phyloP scores from a whole-genome alignment of 2,113 vertebrate genomes.

The Ancistrus triradiatus region DNA sequence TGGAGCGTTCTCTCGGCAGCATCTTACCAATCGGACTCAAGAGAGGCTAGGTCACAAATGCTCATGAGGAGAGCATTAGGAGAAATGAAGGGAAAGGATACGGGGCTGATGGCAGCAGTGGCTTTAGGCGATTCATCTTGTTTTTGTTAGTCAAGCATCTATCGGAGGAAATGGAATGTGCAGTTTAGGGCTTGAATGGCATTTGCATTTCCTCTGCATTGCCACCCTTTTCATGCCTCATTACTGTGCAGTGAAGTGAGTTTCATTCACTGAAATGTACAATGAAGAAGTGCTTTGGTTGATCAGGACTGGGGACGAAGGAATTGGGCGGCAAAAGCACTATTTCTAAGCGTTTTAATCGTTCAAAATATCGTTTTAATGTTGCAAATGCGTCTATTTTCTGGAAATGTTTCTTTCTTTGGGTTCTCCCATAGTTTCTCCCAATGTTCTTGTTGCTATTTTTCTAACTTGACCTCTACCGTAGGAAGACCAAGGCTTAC shows the following conservation, averaged over 20 bases:
- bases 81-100: constrained; percentile 24
- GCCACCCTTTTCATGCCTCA: not conserved
- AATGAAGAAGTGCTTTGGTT: constrained; percentile 1
- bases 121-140: constrained; percentile 19
- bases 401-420: too few relatives aligned
- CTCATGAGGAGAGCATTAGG: constrained; percentile 14
- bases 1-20: constrained; percentile 32
- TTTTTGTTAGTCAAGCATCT: not conserved
- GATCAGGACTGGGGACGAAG: constrained; percentile 6
- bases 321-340: not conserved
- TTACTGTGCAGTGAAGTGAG: constrained; percentile 2
- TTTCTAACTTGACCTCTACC: too few relatives aligned
- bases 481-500: too few relatives aligned
- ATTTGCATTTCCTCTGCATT: not conserved
- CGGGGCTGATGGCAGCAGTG: constrained; percentile 8
- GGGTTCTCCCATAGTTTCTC: too few relatives aligned
- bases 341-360: too few relatives aligned
- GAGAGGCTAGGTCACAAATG: constrained; percentile 22
- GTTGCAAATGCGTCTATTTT: too few relatives aligned
- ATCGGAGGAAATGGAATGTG: constrained; percentile 16
- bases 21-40: constrained; percentile 19
- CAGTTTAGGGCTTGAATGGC: constrained; percentile 14
- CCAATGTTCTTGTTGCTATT: too few relatives aligned
- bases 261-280: not conserved
- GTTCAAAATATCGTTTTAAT: constrained; percentile 9